These are phyloP conservation scores for Tachina lurida DNA, from an alignment of 2,888 invertebrate species.

Conservation along the genomic window DNA sequence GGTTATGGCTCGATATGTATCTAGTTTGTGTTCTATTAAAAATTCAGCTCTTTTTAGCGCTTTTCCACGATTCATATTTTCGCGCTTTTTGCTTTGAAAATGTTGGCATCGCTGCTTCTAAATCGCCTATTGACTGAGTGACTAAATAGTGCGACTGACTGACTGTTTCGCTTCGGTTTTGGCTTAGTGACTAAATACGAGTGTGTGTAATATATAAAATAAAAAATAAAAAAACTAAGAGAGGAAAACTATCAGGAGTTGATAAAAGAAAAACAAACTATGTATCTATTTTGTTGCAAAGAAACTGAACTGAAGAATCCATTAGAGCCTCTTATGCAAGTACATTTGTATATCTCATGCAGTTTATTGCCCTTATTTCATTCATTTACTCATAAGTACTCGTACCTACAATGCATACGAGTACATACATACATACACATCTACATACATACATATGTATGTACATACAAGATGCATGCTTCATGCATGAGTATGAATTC, in stretches of 20 bases:
- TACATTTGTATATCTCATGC: constrained; percentile 39
- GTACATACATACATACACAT: background rate
- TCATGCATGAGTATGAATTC: background rate
- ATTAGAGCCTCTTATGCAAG: constrained; percentile 57
- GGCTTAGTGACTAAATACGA: constrained; percentile 16
- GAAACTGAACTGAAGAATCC: constrained; percentile 53
- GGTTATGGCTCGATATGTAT: no score
- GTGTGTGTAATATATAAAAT: background rate
- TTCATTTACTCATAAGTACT: constrained; percentile 34
- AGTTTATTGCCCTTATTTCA: constrained; percentile 69
- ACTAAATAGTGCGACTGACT: constrained; percentile 31
- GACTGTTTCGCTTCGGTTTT: constrained; percentile 15
- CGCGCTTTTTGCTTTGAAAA: no score
- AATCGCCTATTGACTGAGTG: constrained; percentile 29
- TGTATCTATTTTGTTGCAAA: constrained; percentile 22
- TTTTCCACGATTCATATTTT: no score
- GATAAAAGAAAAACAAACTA: constrained; percentile 42
- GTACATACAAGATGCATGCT: background rate
- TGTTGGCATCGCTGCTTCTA: no score
- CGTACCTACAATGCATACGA: background rate
- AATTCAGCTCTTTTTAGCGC: no score
- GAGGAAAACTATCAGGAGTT: constrained; percentile 56
- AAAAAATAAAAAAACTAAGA: background rate
- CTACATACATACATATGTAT: no score
- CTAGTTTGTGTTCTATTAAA: no score